A percentile compares a stretch with the other conserved stretches of the same genome.
phyloP scores from a whole-genome alignment of 2,888 invertebrate genomes.

The Machimus atricapillus region DNA sequence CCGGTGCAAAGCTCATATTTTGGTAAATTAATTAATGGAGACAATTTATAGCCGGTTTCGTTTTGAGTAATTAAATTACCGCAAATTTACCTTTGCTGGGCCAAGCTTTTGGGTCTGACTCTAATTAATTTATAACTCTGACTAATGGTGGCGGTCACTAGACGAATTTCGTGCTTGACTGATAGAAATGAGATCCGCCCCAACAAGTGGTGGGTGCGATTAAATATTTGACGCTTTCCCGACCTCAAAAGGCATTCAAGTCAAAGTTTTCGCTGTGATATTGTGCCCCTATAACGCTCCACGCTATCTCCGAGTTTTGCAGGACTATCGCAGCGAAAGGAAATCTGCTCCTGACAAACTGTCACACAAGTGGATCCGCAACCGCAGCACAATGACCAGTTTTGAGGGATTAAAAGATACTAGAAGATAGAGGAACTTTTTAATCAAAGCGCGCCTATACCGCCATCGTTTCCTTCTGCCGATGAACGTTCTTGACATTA shows the following conservation, averaged over 20 bases:
- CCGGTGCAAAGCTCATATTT: background rate
- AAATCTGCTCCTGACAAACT: conserved; percentile 12
- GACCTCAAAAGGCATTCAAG: background rate
- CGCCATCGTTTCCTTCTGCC: background rate
- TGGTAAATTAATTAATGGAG: background rate
- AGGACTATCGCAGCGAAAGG: background rate
- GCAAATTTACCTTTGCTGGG: background rate
- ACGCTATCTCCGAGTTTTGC: background rate
- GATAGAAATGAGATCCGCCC: background rate
- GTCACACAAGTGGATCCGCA: background rate
- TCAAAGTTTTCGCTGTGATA: conserved; percentile 1
- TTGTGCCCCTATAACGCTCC: background rate
- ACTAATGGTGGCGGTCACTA: background rate
- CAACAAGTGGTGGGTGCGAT: background rate
- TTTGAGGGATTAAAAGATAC: background rate
- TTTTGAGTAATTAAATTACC: background rate
- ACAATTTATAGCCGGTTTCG: background rate
- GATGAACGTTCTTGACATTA: background rate
- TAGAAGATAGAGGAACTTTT: background rate
- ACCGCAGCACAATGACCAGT: background rate
- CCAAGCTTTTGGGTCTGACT: background rate
- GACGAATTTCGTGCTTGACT: background rate
- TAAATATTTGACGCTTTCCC: background rate
- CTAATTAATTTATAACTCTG: conserved; percentile 5
- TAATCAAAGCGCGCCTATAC: background rate